These are phyloP conservation scores for Rhagoletis zephyria DNA, from an alignment of 1,140 invertebrate species.

Conservation along the genomic window DNA sequence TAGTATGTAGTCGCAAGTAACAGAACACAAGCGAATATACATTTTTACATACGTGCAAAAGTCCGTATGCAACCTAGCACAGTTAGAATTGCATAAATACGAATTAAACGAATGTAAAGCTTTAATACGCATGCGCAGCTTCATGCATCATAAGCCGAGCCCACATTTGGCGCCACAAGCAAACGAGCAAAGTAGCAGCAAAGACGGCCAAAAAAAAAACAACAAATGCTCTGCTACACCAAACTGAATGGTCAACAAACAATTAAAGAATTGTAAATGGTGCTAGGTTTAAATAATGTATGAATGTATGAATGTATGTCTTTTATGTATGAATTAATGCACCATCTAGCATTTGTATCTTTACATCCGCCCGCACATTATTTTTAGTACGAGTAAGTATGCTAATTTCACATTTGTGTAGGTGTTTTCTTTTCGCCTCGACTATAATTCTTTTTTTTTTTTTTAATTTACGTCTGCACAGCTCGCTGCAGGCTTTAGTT, in stretches of 20 bases:
- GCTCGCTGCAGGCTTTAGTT: background rate
- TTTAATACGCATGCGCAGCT: constrained; percentile 24
- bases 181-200: background rate
- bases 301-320: too few species aligned
- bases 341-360: too few species aligned
- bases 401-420: constrained; percentile 3
- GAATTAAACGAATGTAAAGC: background rate
- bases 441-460: background rate
- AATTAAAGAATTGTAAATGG: constrained; percentile 7
- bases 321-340: background rate
- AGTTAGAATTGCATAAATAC: constrained; percentile 10
- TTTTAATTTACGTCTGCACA: background rate
- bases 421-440: constrained; percentile 38
- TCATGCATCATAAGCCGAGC: background rate
- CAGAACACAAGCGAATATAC: background rate
- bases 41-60: background rate
- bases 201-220: too few species aligned
- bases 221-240: background rate
- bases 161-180: constrained; percentile 50
- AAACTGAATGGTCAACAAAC: constrained; percentile 36
- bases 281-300: background rate
- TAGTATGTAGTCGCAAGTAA: background rate
- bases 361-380: too few species aligned
- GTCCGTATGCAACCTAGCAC: background rate
- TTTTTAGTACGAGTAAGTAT: background rate